A percentile compares a stretch with the other conserved stretches of the same genome.
Evolutionary conservation across 2,888 invertebrate species (phyloP).

Genomic region (Drosophila prostipennis): DNA sequence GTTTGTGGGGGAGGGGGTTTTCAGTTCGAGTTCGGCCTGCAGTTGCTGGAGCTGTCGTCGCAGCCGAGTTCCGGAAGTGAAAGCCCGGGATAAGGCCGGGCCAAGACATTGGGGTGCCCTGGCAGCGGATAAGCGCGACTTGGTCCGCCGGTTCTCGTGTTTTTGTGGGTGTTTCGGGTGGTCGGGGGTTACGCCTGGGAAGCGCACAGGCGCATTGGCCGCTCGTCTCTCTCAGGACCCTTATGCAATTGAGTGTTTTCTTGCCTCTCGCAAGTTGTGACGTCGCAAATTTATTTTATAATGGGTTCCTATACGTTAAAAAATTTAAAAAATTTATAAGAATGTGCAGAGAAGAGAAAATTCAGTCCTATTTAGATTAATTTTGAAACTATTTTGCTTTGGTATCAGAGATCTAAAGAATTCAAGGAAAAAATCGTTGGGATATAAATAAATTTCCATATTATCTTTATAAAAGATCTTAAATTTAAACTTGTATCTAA

Average conservation of each 20-base stretch:
- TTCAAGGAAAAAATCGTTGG: no score
- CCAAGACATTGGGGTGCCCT: constrained; percentile 26
- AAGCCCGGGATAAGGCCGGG: constrained; percentile 39
- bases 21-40: not conserved
- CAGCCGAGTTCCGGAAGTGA: constrained; percentile 61
- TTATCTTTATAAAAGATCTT: no score
- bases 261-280: not conserved
- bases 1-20: not conserved
- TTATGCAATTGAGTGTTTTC: constrained; percentile 20
- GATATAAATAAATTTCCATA: no score
- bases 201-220: constrained; percentile 38
- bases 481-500: no score
- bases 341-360: no score
- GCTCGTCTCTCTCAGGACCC: constrained; percentile 3
- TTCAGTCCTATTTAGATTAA: no score
- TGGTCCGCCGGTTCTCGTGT: constrained; percentile 1
- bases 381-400: no score
- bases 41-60: constrained; percentile 6
- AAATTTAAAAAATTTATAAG: no score
- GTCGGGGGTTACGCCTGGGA: constrained; percentile 2
- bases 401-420: no score
- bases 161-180: not conserved
- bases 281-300: not conserved
- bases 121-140: constrained; percentile 27
- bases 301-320: no score